These are phyloP conservation scores for Haliclystus octoradiatus DNA, from an alignment of 30 jellyfish, hydroid and myxozoan genomes.

Conservation along the genomic window DNA sequence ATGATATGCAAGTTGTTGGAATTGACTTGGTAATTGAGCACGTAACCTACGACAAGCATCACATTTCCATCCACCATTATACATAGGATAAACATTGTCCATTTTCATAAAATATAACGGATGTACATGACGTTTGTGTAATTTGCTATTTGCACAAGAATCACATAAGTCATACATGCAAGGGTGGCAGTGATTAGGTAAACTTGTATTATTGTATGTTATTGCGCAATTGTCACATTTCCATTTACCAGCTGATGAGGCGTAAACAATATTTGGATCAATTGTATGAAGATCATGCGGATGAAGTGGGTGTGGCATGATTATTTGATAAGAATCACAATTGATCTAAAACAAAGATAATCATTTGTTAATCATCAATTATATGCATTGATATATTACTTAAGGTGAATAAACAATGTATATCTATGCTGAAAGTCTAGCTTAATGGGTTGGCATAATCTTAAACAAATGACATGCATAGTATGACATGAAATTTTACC, in stretches of 20 bases:
- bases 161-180: slow-evolving; percentile 70
- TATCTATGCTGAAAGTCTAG: too few relatives aligned
- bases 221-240: slow-evolving; percentile 69
- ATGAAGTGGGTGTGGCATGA: slow-evolving; percentile 35
- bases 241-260: slow-evolving; percentile 66
- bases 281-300: slow-evolving; percentile 56
- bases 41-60: slow-evolving; percentile 66
- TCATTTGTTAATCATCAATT: too few relatives aligned
- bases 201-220: background rate
- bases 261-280: slow-evolving; percentile 70
- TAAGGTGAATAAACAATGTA: too few relatives aligned
- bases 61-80: slow-evolving; percentile 81
- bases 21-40: slow-evolving; percentile 15
- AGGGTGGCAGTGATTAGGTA: slow-evolving; percentile 56
- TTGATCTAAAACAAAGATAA: too few relatives aligned
- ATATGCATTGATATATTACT: too few relatives aligned
- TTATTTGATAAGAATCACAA: too few relatives aligned
- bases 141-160: slow-evolving; percentile 33
- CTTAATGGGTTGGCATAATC: too few relatives aligned
- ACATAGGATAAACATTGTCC: slow-evolving; percentile 59
- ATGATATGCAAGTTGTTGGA: slow-evolving; percentile 37
- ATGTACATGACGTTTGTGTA: slow-evolving; percentile 70
- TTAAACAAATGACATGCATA: too few relatives aligned
- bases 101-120: slow-evolving; percentile 43
- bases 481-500: too few relatives aligned